Evolutionary conservation across 2,797 vertebrate genomes (phyloP).

Genomic region (Phrynocephalus guinanensis): DNA sequence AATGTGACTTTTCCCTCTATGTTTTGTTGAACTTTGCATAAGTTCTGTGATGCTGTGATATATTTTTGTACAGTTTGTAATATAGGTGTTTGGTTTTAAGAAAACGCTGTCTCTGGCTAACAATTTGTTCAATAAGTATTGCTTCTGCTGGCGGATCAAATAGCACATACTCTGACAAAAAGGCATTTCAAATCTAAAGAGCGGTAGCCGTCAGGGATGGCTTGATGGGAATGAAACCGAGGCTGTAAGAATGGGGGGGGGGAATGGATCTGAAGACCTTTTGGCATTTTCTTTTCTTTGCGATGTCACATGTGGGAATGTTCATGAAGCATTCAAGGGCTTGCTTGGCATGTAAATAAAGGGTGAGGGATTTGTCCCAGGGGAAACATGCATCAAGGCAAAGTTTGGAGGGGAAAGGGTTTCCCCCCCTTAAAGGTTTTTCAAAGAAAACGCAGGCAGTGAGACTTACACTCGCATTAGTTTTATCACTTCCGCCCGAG

Average conservation of each 20-base stretch:
- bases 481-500: slow-evolving; percentile 89
- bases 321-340: background rate
- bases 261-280: background rate
- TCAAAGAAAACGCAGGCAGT: slow-evolving; percentile 14
- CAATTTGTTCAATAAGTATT: no score
- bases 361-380: background rate
- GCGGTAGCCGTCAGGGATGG: background rate
- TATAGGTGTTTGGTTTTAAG: no score
- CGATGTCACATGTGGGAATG: background rate
- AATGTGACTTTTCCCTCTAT: no score
- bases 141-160: no score
- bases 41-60: no score
- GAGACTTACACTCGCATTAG: slow-evolving; percentile 83
- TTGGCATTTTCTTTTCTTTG: background rate
- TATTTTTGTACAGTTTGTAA: no score
- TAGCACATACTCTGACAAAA: no score
- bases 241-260: background rate
- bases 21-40: no score
- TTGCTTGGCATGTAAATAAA: slow-evolving; percentile 23
- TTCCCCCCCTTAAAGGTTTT: slow-evolving; percentile 13
- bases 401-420: background rate
- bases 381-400: background rate
- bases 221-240: slow-evolving; percentile 33
- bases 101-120: no score
- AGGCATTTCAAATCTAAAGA: no score